Base-by-base conservation (phyloP, 37 sponge, comb jelly and placozoan species). In the Oopsacas minuta region DNA sequence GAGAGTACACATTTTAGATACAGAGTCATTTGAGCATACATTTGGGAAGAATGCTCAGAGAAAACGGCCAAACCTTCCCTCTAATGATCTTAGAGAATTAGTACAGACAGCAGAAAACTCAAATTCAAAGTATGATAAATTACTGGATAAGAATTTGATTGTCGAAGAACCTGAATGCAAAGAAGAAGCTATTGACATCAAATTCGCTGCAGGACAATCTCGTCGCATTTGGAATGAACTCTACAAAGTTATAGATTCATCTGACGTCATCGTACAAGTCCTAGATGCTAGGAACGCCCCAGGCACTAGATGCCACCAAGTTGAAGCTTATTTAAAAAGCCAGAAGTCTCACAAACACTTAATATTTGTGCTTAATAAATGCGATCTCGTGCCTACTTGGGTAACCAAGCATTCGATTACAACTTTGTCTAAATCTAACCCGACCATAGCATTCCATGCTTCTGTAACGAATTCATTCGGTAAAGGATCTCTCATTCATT, bases 331-430 rank as follows among this genome's bases (percentile, higher is more conserved):
- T 82, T 46, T 99, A 39, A 88, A 83, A 81, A 91, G 86, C 35
- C 96, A 99, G 87, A 99, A 95, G 88, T 28, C 93, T 35, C 94
- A 99, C 87, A 99, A 99, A 52, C 95, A 99, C 82, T 86, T 99
- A 22, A 81, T 99, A 5, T 92, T 99, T 25, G 83, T 99, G 36
- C 86, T 99, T 30, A 99, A 99, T 88, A 99, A 99, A 88, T 99
- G 99, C 91, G 99, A 99, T 38, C 87, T 99, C 0, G 92, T 95
- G 1, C 99, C 99, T 7, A 93, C 99, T 7, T 99, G 99, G 99
- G 96, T 91, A 22, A 92, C 94, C 37, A 91, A 90, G 17, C 91
- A 90, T 0, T 99, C 96, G 99, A 83, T 99, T 35, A 82, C 88
- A 36, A 82, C 87, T 0, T 86, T 99, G 20, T 99, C 99, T 22